A percentile compares a stretch with the other conserved stretches of the same genome.
These are phyloP conservation scores for Argya squamiceps DNA, from an alignment of 2,797 vertebrate species.

Conservation along the genomic window DNA sequence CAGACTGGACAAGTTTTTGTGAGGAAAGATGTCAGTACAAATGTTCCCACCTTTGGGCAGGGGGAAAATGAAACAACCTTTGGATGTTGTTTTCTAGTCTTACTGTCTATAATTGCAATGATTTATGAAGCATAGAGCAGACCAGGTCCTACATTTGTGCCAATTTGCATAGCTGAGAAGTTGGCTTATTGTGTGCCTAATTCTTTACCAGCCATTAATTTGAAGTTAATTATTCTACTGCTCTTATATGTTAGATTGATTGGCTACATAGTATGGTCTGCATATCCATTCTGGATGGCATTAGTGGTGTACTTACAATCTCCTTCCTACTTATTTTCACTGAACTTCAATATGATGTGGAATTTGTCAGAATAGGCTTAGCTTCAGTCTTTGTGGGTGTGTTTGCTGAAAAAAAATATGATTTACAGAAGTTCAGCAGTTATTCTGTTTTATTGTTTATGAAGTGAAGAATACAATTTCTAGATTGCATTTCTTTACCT, in stretches of 20 bases:
- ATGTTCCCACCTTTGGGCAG: neutral
- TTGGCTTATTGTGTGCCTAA: neutral
- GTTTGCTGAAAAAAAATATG: neutral
- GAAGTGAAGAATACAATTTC: neutral
- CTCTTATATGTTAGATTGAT: constrained; percentile 20
- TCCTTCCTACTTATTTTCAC: neutral
- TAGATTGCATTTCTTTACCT: neutral
- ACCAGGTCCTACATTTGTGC: neutral
- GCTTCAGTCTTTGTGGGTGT: neutral
- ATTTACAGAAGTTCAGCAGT: neutral
- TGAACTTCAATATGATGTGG: neutral
- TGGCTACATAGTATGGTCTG: neutral
- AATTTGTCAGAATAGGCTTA: neutral
- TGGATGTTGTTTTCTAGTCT: neutral
- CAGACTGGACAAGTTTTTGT: neutral
- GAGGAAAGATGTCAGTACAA: neutral
- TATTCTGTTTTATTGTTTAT: neutral
- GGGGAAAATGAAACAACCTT: neutral
- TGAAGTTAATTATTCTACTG: constrained; percentile 23
- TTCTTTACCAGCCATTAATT: constrained; percentile 34
- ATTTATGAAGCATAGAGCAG: neutral
- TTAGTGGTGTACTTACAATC: neutral
- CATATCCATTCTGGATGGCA: neutral
- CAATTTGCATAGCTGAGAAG: constrained; percentile 4
- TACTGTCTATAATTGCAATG: constrained; percentile 19